phyloP scores from a whole-genome alignment of 2,113 vertebrate species.

The Apeltes quadracus region DNA sequence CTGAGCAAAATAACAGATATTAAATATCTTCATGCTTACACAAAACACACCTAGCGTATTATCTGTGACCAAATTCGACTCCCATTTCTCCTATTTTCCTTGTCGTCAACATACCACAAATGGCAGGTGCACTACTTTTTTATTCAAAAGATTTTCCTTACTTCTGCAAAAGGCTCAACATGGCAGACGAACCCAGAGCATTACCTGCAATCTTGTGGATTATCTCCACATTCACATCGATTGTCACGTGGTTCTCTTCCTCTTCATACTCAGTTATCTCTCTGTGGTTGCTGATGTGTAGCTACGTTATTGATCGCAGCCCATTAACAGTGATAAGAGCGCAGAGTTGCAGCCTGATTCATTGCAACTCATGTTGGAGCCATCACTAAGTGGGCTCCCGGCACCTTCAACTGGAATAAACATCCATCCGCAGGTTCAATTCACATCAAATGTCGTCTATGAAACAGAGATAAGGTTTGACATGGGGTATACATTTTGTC shows the following conservation, averaged over 20 bases:
- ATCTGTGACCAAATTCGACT: conserved; percentile 8
- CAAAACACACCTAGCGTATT: conserved; percentile 15
- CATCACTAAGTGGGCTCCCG: conserved; percentile 38
- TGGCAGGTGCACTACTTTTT: not conserved
- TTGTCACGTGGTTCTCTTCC: conserved; percentile 34
- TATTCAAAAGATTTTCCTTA: conserved; percentile 13
- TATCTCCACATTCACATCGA: conserved; percentile 65
- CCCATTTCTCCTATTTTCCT: not conserved
- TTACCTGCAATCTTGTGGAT: conserved; percentile 57
- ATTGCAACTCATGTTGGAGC: conserved; percentile 30
- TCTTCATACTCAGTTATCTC: conserved; percentile 46
- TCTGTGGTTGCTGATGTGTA: conserved; percentile 50
- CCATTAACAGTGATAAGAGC: conserved; percentile 62
- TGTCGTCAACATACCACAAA: conserved; percentile 26
- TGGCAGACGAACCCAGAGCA: conserved; percentile 38
- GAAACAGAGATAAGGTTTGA: conserved; percentile 10
- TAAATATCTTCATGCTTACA: conserved; percentile 8
- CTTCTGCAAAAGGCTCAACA: conserved; percentile 38
- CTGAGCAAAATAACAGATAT: conserved; percentile 7
- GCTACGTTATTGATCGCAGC: conserved; percentile 59
- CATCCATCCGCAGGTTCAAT: conserved; percentile 14
- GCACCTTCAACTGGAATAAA: conserved; percentile 38
- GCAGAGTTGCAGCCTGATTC: conserved; percentile 52
- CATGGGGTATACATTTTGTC: not conserved
- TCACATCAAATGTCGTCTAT: not conserved